These are phyloP conservation scores for Gastracanthus pulcherrimus DNA, from an alignment of 2,888 invertebrate species.

Conservation along the genomic window DNA sequence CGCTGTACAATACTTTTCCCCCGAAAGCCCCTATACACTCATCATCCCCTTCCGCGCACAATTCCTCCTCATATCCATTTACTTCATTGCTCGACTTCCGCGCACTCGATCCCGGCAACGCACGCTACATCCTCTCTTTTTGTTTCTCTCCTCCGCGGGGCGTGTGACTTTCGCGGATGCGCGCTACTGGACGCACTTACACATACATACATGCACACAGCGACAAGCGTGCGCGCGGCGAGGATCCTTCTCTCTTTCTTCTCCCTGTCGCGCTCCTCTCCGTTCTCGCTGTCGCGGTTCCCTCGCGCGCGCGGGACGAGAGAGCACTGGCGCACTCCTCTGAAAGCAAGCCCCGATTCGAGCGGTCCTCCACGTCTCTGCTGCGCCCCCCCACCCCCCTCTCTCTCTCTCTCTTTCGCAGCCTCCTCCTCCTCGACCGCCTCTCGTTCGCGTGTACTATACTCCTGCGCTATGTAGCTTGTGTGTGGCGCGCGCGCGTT, in stretches of 20 bases:
- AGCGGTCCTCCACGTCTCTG: constrained; percentile 54
- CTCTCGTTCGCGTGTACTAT: not conserved
- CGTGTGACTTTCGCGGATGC: not conserved
- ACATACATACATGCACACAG: not conserved
- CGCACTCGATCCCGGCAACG: not conserved
- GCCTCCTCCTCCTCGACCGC: constrained; percentile 20
- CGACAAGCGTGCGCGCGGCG: not conserved
- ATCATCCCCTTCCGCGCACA: not conserved
- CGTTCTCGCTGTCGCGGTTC: constrained; percentile 59
- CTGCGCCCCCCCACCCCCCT: constrained; percentile 45
- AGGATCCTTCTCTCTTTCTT: not conserved
- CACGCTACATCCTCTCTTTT: not conserved
- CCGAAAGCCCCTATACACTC: too few species aligned
- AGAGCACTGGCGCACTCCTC: constrained; percentile 68
- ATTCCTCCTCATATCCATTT: too few species aligned
- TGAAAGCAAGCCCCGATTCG: constrained; percentile 69
- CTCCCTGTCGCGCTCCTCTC: not conserved
- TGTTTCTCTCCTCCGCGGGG: not conserved
- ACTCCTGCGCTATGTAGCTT: constrained; percentile 22
- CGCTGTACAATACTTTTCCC: too few species aligned
- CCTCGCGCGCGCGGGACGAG: constrained; percentile 69
- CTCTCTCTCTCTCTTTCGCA: constrained; percentile 2
- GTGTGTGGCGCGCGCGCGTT: too few species aligned
- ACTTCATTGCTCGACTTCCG: too few species aligned
- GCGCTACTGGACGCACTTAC: constrained; percentile 2